Conservation (phyloP, 2,113 vertebrate genomes). For the Gnathonemus echidnorhynchus region DNA sequence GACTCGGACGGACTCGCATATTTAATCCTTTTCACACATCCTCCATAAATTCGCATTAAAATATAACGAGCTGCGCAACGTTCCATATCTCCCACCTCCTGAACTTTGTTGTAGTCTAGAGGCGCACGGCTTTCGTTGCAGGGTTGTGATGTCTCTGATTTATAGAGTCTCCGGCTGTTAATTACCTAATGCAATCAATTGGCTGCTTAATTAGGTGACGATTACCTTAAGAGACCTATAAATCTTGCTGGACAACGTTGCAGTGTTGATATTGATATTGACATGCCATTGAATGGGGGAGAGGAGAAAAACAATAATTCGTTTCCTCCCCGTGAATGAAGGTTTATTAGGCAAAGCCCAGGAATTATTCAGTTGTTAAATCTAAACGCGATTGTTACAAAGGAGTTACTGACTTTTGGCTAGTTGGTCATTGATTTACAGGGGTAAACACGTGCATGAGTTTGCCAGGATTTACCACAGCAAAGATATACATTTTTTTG, state of each 20-base stretch:
- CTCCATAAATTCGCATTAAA: neutral
- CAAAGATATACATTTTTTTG: neutral
- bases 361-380: neutral
- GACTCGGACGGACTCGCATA: neutral
- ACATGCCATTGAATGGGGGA: neutral
- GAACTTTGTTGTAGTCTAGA: neutral
- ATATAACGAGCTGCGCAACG: neutral
- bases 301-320: neutral
- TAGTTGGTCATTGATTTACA: neutral
- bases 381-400: neutral
- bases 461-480: neutral
- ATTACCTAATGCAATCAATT: slow-evolving; percentile 6
- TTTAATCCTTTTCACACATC: neutral
- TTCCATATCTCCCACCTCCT: neutral
- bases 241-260: slow-evolving; percentile 1
- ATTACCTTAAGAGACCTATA: slow-evolving; percentile 8
- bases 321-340: neutral
- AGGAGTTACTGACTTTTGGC: too few species aligned
- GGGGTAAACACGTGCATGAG: neutral
- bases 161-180: slow-evolving; percentile 5
- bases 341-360: neutral
- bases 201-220: slow-evolving; percentile 10
- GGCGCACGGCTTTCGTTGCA: too few species aligned
- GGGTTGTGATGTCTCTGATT: neutral
- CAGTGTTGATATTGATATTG: neutral